A percentile compares a stretch with the other conserved stretches of the same genome.
Evolutionary conservation across 2,113 vertebrate species (phyloP).

Genomic region (Microcebus tavaratra): DNA sequence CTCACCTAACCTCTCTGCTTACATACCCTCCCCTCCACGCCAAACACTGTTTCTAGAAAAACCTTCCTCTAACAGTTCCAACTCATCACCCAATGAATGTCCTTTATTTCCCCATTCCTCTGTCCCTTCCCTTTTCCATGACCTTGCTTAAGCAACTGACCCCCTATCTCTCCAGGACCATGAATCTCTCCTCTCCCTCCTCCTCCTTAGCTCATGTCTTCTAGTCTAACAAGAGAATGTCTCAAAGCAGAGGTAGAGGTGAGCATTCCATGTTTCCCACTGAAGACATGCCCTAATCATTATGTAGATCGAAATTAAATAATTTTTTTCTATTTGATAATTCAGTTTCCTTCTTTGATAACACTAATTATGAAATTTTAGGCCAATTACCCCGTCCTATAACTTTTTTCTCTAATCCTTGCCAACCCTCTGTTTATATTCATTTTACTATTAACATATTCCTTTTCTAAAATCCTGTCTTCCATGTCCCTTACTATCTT

Average conservation of each 20-base stretch:
- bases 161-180: not conserved
- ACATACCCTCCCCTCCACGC: fast-evolving
- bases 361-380: slow-evolving; percentile 2
- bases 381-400: not conserved
- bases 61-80: not conserved
- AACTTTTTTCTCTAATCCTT: not conserved
- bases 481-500: not conserved
- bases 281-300: not conserved
- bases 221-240: not conserved
- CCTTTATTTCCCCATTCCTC: not conserved
- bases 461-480: not conserved
- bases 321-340: not conserved
- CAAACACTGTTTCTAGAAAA: not conserved
- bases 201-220: not conserved
- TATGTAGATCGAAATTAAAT: not conserved
- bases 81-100: not conserved
- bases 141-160: not conserved
- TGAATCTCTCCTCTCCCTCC: not conserved
- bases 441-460: not conserved
- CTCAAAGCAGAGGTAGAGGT: not conserved
- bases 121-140: not conserved
- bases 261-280: not conserved
- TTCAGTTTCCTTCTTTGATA: not conserved
- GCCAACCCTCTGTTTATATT: not conserved
- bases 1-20: not conserved